A percentile compares a stretch with the other conserved stretches of the same genome.
phyloP scores from a whole-genome alignment of 2,888 invertebrate genomes.

The Thereva nobilitata region DNA sequence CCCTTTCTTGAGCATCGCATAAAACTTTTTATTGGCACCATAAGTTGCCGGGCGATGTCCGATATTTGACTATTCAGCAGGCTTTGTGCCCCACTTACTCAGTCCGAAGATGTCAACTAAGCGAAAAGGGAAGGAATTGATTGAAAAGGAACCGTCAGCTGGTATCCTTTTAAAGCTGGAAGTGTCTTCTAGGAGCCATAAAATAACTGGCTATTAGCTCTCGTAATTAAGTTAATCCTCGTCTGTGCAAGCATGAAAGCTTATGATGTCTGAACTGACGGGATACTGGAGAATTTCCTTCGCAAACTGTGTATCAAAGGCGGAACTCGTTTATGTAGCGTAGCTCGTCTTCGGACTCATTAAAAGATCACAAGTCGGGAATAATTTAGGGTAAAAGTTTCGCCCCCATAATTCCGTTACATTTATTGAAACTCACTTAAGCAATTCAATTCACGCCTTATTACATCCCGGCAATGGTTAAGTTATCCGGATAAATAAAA shows the following conservation, averaged over 20 bases:
- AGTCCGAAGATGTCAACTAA: constrained; percentile 27
- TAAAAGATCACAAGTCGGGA: constrained; percentile 12
- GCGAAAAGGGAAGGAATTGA: constrained; percentile 31
- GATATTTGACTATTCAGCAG: constrained; percentile 27
- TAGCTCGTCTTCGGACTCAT: constrained; percentile 4
- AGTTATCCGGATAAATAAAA: constrained; percentile 17
- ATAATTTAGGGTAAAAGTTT: constrained; percentile 18
- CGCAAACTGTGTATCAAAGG: constrained; percentile 5
- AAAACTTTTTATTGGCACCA: constrained; percentile 28
- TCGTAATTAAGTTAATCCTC: constrained; percentile 32
- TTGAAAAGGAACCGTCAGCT: constrained; percentile 25
- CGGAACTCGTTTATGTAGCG: neutral
- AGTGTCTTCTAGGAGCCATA: constrained; percentile 18
- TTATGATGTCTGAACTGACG: neutral
- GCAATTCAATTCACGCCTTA: constrained; percentile 28
- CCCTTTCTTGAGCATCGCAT: constrained; percentile 22
- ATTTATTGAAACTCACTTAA: constrained; percentile 32
- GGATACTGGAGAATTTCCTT: constrained; percentile 2
- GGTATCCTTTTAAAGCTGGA: constrained; percentile 23
- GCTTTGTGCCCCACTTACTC: constrained; percentile 22
- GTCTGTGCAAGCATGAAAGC: constrained; percentile 10
- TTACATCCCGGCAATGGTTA: constrained; percentile 14
- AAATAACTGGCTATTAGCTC: constrained; percentile 29
- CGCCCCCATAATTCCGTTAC: constrained; percentile 12
- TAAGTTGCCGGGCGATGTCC: constrained; percentile 19